Evolutionary conservation across 2,888 invertebrate species (phyloP).

Genomic region (Epistrophella euchroma): DNA sequence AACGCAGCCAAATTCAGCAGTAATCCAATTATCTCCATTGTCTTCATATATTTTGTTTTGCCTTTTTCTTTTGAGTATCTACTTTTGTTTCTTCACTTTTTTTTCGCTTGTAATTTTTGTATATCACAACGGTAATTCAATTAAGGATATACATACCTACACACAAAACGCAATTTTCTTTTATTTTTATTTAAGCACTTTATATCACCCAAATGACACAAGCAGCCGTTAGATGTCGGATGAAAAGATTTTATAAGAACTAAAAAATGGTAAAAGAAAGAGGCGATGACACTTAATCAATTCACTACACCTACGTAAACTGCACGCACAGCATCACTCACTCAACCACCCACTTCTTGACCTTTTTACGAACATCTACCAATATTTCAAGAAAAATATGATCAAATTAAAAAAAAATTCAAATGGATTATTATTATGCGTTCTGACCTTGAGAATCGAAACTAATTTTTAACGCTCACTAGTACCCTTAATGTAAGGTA

Average conservation of each 20-base stretch:
- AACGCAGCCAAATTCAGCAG: constrained; percentile 83
- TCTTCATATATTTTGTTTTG: constrained; percentile 57
- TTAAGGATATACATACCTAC: constrained; percentile 49
- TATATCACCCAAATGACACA: constrained; percentile 3
- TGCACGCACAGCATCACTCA: constrained; percentile 3
- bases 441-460: not conserved
- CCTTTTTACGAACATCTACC: constrained; percentile 9
- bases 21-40: constrained; percentile 83
- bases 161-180: constrained; percentile 40
- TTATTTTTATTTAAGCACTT: constrained; percentile 14
- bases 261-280: not conserved
- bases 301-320: constrained; percentile 10
- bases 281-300: not conserved
- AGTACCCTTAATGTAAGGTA: not conserved
- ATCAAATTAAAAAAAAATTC: not conserved
- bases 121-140: constrained; percentile 59
- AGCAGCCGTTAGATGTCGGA: constrained; percentile 19
- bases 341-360: constrained; percentile 16
- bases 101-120: constrained; percentile 30
- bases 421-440: not conserved
- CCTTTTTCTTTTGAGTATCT: constrained; percentile 22
- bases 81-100: constrained; percentile 20
- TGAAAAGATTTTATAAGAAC: constrained; percentile 22
- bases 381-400: not conserved
- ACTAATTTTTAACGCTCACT: not conserved